Evolutionary conservation across 2,888 invertebrate species (phyloP), one percentile per base, ranked within the genome.

Genomic region (Stenoptilia bipunctidactyla): DNA sequence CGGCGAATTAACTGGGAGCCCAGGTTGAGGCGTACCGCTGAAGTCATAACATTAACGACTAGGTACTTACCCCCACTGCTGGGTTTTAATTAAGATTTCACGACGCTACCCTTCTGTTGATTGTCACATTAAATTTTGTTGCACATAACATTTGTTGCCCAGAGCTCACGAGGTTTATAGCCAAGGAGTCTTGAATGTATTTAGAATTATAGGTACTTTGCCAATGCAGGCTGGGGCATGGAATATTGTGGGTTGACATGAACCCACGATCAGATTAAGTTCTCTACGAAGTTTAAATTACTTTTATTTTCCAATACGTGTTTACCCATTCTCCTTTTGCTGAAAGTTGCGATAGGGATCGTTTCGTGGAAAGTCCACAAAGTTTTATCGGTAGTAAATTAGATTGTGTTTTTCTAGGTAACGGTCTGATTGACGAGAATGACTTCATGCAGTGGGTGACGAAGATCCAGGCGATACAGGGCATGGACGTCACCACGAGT

Each of bases 361-460:
- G 20, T 20, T 20, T 20, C 20, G 20, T 3, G 20, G 20, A 20
- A 20, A 20, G 20, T 3, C 8, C 4, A 20, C 20, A 5, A 20
- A 20, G 20, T 20, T 20, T 3, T 20, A 5, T 5, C 8, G 34
- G 4, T 34, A 8, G 10, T 25, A 27, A 27, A 8, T 38, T 27
- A 14, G 25, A 6, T 42, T 20, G 20, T 20, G 20, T 3, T 3
- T 76, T 76, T 3, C n/a, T 76, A 91, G 92, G 90, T 33, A 89
- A 89, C 55, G 90, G 90, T 47, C 75, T 91, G 55, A 90, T 92
- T 75, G 90, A 91, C 60, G 92, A 92, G 67, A 87, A 90, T 45
- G 92, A 92, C 66, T 92, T 92, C 68, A 85, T 92, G 67, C 89
- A 89, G 55, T 92, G 92, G 90, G 89, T 92, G 49, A 89, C 88